Percentiles rank a stretch among this genome's conserved stretches.
Conservation (phyloP, 2,797 vertebrate species). For the Gadopsis marmoratus region DNA sequence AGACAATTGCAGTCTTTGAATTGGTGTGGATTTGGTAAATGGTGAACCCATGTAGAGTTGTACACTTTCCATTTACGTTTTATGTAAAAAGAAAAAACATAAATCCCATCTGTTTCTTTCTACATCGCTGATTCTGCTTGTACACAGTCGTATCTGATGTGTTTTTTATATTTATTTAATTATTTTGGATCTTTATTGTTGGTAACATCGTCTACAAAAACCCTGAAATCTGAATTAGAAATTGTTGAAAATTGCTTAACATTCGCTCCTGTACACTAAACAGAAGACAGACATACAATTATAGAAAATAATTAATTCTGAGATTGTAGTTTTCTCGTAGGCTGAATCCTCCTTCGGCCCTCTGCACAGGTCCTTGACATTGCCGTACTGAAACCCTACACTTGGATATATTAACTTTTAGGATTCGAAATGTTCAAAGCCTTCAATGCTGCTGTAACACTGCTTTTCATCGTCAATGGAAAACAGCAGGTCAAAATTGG, state of each 20-base stretch:
- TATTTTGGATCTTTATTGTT: neutral
- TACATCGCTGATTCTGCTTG: neutral
- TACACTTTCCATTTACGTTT: no score
- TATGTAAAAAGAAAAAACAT: no score
- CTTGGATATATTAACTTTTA: neutral
- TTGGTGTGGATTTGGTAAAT: neutral
- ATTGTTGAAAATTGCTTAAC: neutral
- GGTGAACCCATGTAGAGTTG: neutral
- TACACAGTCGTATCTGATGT: neutral
- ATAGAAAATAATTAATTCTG: neutral
- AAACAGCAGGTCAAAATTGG: neutral
- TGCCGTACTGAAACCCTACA: neutral
- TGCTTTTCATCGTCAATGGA: no score
- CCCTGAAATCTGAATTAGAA: neutral
- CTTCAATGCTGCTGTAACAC: neutral
- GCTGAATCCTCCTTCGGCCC: no score
- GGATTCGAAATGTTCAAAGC: neutral
- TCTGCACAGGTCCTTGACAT: constrained; percentile 9
- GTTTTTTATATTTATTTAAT: neutral
- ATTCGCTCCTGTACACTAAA: neutral
- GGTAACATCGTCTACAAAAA: neutral
- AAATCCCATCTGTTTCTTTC: no score
- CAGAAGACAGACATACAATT: neutral
- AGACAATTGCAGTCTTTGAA: neutral
- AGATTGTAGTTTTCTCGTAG: neutral